Conservation (phyloP, 2,888 invertebrate genomes). For the Leptothorax acervorum region DNA sequence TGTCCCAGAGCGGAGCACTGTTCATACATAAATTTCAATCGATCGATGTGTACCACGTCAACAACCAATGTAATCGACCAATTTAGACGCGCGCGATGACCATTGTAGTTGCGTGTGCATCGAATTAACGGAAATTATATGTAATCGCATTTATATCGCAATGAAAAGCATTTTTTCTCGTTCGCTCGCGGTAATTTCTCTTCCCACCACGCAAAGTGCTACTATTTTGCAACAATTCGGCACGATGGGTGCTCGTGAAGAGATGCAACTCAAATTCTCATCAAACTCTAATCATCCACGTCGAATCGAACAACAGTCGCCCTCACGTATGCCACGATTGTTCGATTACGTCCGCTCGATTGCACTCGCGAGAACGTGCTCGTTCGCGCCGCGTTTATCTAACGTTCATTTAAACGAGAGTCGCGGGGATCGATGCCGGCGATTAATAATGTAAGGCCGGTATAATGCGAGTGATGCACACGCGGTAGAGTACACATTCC, state of each 20-base stretch:
- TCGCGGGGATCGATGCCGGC: slow-evolving; percentile 1
- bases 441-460: slow-evolving; percentile 44
- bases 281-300: slow-evolving; percentile 8
- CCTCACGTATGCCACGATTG: slow-evolving; percentile 1
- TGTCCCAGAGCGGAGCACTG: not conserved
- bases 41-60: slow-evolving; percentile 6
- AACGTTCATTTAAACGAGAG: slow-evolving; percentile 21
- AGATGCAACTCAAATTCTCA: not conserved
- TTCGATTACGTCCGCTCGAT: slow-evolving; percentile 19
- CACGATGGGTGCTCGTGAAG: not conserved
- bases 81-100: not conserved
- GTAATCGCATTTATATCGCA: not conserved
- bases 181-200: not conserved
- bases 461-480: slow-evolving; percentile 3
- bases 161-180: not conserved
- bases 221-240: not conserved
- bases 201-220: not conserved
- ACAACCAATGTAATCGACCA: slow-evolving; percentile 13
- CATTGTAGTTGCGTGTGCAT: not conserved
- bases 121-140: not conserved
- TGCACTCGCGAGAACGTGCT: not conserved
- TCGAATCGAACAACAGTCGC: slow-evolving; percentile 5
- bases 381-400: slow-evolving; percentile 10
- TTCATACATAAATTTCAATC: slow-evolving; percentile 10
- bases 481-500: slow-evolving; percentile 28